Base-by-base conservation (phyloP, 2,113 vertebrate species). In the Corythornis vintsioides region DNA sequence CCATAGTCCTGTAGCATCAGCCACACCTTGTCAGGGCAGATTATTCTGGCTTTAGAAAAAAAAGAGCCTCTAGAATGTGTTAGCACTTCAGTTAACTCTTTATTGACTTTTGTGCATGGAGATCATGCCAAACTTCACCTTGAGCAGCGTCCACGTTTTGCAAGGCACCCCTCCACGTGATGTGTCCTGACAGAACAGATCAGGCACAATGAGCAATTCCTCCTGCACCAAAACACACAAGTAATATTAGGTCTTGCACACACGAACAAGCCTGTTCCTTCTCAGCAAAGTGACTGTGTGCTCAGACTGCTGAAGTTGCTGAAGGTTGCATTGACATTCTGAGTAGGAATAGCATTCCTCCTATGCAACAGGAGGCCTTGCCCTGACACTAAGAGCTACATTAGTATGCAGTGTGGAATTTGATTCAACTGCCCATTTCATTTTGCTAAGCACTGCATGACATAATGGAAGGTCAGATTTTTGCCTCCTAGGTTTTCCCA, bases 101-200 rank as follows among this genome's bases (percentile, higher is more conserved):
- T 18, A 8, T 60, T 82, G 50, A 35, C 1, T 55, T 66, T 69
- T 75, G 48, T 64, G 33, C 0, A 0, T 42, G 31, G 66, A 52
- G 18, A 11, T 84, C 20, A 9, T 5, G 7, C 11, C 12, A 35
- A 67, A 38, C 22, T 29, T 78, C 42, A n/a, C 65, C 15, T 40
- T 75, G 33, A 31, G 13, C 18, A 25, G 38, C 17, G 13, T 48
- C 9, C 8, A 3, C 4, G 3, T 52, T 52, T 48, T 75, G 35
- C 7, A 33, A 72, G 73, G 61, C 52, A 64, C 9, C 21, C 9
- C 45, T 69, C 21, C 5, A 6, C 8, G 18, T 52, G n/a, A 20
- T 78, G 60, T 71, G 77, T 33, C 14, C 3, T 31, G 25, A 28
- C 59, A 19, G 35, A n/a, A 67, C 25, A 45, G 17, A n/a, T 59